Evolutionary conservation across 2,797 vertebrate species (phyloP).

Genomic region (Anabas testudineus): DNA sequence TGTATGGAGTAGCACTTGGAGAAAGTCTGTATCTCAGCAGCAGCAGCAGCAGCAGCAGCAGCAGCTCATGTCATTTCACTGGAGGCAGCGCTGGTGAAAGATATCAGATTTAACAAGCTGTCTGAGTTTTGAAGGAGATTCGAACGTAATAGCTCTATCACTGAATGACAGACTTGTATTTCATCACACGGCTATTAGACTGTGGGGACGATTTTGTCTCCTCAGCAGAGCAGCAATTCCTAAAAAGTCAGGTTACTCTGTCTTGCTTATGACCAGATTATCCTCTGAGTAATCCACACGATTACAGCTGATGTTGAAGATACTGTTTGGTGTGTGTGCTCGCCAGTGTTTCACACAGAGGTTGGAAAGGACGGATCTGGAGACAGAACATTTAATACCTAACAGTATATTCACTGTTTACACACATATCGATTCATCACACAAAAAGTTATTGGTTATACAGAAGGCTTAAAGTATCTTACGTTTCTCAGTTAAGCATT

Average conservation of each 20-base stretch:
- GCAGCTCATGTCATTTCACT: slow-evolving; percentile 30
- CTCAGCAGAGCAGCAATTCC: slow-evolving; percentile 36
- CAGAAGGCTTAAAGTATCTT: no score
- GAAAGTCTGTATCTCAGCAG: slow-evolving; percentile 16
- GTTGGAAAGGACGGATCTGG: neutral
- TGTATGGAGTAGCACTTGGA: slow-evolving; percentile 5
- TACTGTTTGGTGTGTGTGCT: neutral
- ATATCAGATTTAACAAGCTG: slow-evolving; percentile 64
- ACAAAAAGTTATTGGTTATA: no score
- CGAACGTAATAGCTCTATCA: slow-evolving; percentile 45
- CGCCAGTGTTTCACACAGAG: neutral
- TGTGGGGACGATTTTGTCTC: slow-evolving; percentile 32
- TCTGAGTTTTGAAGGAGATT: slow-evolving; percentile 59
- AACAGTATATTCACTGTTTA: no score
- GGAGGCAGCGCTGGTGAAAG: slow-evolving; percentile 47
- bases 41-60: slow-evolving; percentile 25
- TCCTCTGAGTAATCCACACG: slow-evolving; percentile 16
- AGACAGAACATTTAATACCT: no score
- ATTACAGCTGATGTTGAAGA: slow-evolving; percentile 1
- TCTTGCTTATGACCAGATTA: neutral
- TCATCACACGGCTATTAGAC: slow-evolving; percentile 57
- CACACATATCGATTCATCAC: no score
- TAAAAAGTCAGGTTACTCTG: slow-evolving; percentile 46
- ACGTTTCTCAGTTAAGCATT: no score
- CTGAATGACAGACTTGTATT: slow-evolving; percentile 57